Evolutionary conservation across 2,888 invertebrate species (phyloP), one percentile per base, ranked within the genome.

Genomic region (Copidosoma aretas): DNA sequence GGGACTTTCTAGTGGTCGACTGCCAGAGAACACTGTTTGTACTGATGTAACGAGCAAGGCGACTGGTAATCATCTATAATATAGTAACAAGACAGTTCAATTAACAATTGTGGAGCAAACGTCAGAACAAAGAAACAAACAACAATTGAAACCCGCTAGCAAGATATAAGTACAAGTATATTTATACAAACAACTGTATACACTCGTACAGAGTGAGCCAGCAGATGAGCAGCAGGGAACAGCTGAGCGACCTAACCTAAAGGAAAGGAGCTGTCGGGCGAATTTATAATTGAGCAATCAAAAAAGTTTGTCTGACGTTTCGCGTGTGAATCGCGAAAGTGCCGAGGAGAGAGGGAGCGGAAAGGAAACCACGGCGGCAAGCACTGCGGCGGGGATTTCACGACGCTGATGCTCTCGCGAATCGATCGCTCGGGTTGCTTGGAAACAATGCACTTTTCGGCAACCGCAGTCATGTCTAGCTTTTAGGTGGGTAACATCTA

Each of bases 1-100:
- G 85, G 39, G 92, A 90, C 77, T 94, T 94, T 75, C 90, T 91
- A 0, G 84, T 75, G 0, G 3, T 32, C 8, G 86, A 85, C 8
- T 89, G 88, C 77, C 87, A 87, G 39, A 86, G 84, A 61, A 84
- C 73, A 10, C 84, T 84, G 69, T 86, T 86, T n/a, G 87, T 86
- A 78, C 91, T 89, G 32, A 90, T 77, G 66, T 88, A 86, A 64
- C 90, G 87, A 61, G 87, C 78, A 57, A 90, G 82, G 75, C 87
- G 85, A 79, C 87, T 87, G 75, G 88, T 85, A 81, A 89, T 86
- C 88, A 90, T 89, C 87, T 89, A 84, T 54, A 85, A 86, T 21
- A 19, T 12, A 52, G 19, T 14, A 12, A 46, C 3, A 1, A 46
- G 43, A 17, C 32, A 32, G 8, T 32, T 5, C 32, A 32, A 32